phyloP scores from a whole-genome alignment of 2,113 vertebrate genomes.

The Xiphophorus maculatus region DNA sequence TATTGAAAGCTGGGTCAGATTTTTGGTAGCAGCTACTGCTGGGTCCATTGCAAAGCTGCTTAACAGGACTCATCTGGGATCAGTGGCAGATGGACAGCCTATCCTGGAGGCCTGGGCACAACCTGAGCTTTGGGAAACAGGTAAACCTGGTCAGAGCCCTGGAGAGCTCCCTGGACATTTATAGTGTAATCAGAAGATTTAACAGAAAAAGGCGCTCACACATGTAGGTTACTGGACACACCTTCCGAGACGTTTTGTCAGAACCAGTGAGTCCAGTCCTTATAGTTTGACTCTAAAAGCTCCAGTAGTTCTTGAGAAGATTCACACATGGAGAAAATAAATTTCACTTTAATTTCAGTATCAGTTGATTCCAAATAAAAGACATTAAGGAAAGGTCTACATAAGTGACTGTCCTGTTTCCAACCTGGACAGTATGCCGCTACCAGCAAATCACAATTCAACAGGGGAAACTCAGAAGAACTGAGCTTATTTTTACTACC shows the following conservation, averaged over 20 bases:
- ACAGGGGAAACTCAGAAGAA: too few relatives aligned
- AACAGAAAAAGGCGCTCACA: conserved; percentile 45
- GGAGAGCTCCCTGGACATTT: conserved; percentile 33
- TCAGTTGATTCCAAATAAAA: too few relatives aligned
- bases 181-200: conserved; percentile 72
- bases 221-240: conserved; percentile 4
- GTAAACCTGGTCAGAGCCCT: conserved; percentile 56
- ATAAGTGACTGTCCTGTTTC: too few relatives aligned
- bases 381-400: too few relatives aligned
- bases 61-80: conserved; percentile 72
- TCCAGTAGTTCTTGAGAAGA: not conserved
- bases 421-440: too few relatives aligned
- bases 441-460: too few relatives aligned
- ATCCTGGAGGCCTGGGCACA: conserved; percentile 52
- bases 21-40: conserved; percentile 51
- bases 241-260: conserved; percentile 6
- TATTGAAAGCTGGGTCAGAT: conserved; percentile 33
- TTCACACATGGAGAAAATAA: too few relatives aligned
- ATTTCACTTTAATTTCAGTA: too few relatives aligned
- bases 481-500: too few relatives aligned
- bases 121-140: conserved; percentile 54
- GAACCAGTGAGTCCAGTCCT: conserved; percentile 1
- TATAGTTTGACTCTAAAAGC: not conserved
- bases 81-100: conserved; percentile 71
- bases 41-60: conserved; percentile 69